Evolutionary conservation across 1,140 invertebrate species (phyloP).

Genomic region (silkworm (Bombyx mori)): DNA sequence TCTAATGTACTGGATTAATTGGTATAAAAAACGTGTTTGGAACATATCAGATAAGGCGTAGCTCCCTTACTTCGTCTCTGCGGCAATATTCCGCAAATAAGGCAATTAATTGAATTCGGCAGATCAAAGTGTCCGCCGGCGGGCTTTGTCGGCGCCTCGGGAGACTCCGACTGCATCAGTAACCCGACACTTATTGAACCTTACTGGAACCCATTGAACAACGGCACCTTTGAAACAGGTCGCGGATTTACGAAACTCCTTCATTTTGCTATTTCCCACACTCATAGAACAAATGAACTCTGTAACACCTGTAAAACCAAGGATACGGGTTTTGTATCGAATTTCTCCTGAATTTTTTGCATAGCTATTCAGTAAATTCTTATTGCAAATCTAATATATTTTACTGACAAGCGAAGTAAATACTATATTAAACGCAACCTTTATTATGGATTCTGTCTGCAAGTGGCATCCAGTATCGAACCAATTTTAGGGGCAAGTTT

Average conservation of each 20-base stretch:
- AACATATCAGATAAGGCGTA: too few relatives aligned
- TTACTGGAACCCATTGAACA: constrained; percentile 4
- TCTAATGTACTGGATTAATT: too few relatives aligned
- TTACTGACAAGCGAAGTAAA: too few relatives aligned
- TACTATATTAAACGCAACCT: too few relatives aligned
- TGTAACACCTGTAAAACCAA: constrained; percentile 5
- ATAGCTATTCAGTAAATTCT: too few relatives aligned
- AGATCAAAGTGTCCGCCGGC: constrained; percentile 54
- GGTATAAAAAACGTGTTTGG: too few relatives aligned
- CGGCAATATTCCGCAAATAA: constrained; percentile 45
- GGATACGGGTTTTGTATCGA: too few relatives aligned
- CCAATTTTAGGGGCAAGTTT: too few relatives aligned
- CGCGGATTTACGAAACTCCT: constrained; percentile 32
- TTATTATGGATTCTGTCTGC: too few relatives aligned
- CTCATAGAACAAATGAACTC: constrained; percentile 13
- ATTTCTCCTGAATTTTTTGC: too few relatives aligned
- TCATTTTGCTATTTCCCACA: constrained; percentile 28
- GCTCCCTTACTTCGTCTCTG: neutral
- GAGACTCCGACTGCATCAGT: constrained; percentile 23
- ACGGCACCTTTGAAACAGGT: constrained; percentile 8
- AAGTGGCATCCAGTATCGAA: too few relatives aligned
- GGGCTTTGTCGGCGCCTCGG: constrained; percentile 59
- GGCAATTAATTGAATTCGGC: constrained; percentile 69
- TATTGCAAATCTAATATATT: too few relatives aligned
- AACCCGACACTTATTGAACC: constrained; percentile 49